A percentile compares a stretch with the other conserved stretches of the same genome.
These are phyloP conservation scores for Myxocyprinus asiaticus DNA, from an alignment of 2,113 vertebrate genomes.

Conservation along the genomic window DNA sequence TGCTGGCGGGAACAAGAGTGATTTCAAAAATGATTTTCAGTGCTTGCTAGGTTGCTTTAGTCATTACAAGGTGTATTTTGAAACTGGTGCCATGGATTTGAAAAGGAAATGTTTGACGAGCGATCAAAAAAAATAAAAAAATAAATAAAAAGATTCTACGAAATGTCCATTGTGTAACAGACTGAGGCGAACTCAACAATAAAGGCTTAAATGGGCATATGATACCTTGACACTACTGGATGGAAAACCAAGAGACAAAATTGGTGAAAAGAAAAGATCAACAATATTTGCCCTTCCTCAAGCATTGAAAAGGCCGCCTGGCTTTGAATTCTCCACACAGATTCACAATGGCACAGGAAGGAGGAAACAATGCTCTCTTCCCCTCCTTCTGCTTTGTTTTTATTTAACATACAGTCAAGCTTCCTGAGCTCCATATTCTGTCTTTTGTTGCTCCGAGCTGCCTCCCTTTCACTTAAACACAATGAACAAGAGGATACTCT, in stretches of 20 bases:
- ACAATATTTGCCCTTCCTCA: constrained; percentile 54
- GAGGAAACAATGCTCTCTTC: constrained; percentile 71
- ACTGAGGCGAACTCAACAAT: background rate
- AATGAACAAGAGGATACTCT: constrained; percentile 65
- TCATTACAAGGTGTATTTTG: too few species aligned
- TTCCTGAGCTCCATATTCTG: constrained; percentile 76
- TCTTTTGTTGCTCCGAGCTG: constrained; percentile 71
- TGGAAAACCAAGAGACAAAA: constrained; percentile 31
- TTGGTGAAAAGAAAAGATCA: background rate
- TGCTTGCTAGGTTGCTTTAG: too few species aligned
- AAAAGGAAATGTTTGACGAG: too few species aligned
- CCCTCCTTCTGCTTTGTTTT: constrained; percentile 72
- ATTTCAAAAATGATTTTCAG: too few species aligned
- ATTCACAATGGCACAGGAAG: constrained; percentile 76
- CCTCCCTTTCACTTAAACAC: constrained; percentile 72
- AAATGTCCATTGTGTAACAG: constrained; percentile 3
- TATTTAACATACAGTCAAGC: constrained; percentile 65
- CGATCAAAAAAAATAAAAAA: too few species aligned
- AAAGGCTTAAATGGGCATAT: constrained; percentile 24
- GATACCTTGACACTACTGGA: background rate
- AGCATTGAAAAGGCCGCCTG: constrained; percentile 50
- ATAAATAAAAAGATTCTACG: too few species aligned
- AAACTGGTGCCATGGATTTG: too few species aligned
- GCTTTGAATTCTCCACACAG: constrained; percentile 46
- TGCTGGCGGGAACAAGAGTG: too few species aligned